phyloP scores from a whole-genome alignment of 2,113 vertebrate species.

The Ancistrus triradiatus region DNA sequence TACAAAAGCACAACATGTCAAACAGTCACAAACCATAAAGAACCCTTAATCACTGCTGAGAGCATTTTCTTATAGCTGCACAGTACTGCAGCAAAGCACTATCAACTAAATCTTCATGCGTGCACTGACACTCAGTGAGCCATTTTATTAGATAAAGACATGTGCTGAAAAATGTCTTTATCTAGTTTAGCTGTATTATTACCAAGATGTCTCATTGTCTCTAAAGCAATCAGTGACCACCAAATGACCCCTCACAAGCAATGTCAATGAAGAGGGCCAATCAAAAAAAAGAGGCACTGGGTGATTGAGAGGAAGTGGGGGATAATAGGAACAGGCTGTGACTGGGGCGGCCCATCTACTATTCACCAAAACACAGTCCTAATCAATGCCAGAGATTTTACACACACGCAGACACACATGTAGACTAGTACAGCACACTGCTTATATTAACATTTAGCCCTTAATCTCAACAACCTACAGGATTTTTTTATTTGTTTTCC shows the following conservation, averaged over 20 bases:
- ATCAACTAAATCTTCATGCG: no score
- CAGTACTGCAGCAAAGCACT: no score
- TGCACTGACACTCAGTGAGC: not conserved
- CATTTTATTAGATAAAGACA: no score
- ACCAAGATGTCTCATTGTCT: no score
- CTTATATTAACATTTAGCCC: no score
- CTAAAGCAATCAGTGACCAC: conserved; percentile 36
- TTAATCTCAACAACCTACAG: no score
- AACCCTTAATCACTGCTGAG: no score
- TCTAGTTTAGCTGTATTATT: no score
- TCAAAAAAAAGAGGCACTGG: conserved; percentile 48
- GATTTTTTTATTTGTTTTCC: no score
- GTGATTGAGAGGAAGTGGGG: conserved; percentile 65
- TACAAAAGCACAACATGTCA: not conserved
- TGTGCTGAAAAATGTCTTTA: not conserved
- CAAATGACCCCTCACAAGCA: conserved; percentile 53
- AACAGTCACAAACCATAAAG: conserved; percentile 4
- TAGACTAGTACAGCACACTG: no score
- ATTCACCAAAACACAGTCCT: conserved; percentile 36
- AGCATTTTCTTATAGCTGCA: no score
- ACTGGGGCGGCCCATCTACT: conserved; percentile 44
- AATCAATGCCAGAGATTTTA: conserved; percentile 43
- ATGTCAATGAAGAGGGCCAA: conserved; percentile 59
- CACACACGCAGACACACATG: no score
- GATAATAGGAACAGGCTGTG: conserved; percentile 67